Percentiles rank a stretch among this genome's conserved stretches.
phyloP scores from a whole-genome alignment of 1,140 invertebrate species.

The Lepidurus packardi region DNA sequence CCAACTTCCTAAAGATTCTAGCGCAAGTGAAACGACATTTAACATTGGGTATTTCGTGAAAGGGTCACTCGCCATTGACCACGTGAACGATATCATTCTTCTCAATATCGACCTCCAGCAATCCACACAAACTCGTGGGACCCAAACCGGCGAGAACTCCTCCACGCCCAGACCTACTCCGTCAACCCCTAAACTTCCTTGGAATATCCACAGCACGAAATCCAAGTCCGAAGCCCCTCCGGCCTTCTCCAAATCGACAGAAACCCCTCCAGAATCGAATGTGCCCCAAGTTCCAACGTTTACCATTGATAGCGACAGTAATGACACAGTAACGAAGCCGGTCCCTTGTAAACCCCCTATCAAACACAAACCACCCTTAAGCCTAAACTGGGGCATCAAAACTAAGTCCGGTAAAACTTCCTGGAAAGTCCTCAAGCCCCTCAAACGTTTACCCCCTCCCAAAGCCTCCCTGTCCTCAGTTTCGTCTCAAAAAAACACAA shows the following conservation, averaged over 20 bases:
- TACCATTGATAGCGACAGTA: background rate
- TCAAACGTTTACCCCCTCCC: background rate
- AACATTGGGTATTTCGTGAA: slow-evolving; percentile 1
- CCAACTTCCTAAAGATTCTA: background rate
- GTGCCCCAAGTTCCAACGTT: background rate
- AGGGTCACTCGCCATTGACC: background rate
- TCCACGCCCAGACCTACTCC: background rate
- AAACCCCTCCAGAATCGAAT: background rate
- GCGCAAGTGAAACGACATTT: background rate
- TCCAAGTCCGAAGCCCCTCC: background rate
- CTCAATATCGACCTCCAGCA: slow-evolving; percentile 9
- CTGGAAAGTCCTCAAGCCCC: background rate
- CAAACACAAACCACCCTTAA: background rate
- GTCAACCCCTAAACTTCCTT: background rate
- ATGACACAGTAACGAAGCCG: background rate
- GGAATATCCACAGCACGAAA: background rate
- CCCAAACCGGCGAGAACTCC: background rate
- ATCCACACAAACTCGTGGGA: background rate
- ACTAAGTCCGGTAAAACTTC: background rate
- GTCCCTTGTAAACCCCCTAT: background rate
- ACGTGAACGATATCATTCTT: slow-evolving; percentile 6
- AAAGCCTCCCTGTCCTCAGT: background rate
- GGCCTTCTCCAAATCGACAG: background rate
- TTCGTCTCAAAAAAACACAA: background rate
- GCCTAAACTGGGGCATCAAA: background rate